Base-by-base conservation (phyloP, 2,113 vertebrate species). In the Calyptommatus sinebrachiatus region DNA sequence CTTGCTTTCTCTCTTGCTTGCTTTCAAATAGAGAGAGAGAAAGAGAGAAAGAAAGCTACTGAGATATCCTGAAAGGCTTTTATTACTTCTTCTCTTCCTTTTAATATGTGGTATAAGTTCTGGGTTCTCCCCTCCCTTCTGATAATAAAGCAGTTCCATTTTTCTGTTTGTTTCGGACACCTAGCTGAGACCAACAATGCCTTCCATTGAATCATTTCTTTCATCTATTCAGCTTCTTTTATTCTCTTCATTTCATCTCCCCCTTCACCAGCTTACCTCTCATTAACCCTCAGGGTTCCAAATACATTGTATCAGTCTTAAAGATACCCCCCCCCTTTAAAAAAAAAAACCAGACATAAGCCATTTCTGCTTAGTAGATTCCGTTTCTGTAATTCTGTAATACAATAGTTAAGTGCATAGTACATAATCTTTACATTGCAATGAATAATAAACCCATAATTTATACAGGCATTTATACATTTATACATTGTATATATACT, bases 151-250 rank as follows among this genome's bases (percentile, higher is more conserved):
- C 86, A 86, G 89, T 91, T 93, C 71, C 68, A 85, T 91, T 94
- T 95, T 92, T 91, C 92, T 89, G 90, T 93, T 91, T 95, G 93
- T 93, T 95, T 95, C 92, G 94, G 90, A 94, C 84, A 93, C 87
- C 91, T 92, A 88, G 87, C 93, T 94, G 90, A 86, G 87, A 89
- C 85, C 88, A 93, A 93, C 87, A 93, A 92, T 91, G 87, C 90
- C 91, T 93, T 86, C 83, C 89, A 92, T 89, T 92, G 91, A 94
- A 91, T 89, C 85, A 86, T 86, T 90, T 91, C 90, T 93, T 94
- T 94, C 86, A 88, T 93, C 89, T 92, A 88, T 89, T 93, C 86
- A 79, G 76, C 88, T 84, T 88, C 87, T 89, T 85, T 90, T 89
- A 92, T 90, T 91, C 92, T 84, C 85, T 89, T 90, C 89, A 90